Conservation (phyloP, 2,113 vertebrate genomes). For the Cavia aperea region DNA sequence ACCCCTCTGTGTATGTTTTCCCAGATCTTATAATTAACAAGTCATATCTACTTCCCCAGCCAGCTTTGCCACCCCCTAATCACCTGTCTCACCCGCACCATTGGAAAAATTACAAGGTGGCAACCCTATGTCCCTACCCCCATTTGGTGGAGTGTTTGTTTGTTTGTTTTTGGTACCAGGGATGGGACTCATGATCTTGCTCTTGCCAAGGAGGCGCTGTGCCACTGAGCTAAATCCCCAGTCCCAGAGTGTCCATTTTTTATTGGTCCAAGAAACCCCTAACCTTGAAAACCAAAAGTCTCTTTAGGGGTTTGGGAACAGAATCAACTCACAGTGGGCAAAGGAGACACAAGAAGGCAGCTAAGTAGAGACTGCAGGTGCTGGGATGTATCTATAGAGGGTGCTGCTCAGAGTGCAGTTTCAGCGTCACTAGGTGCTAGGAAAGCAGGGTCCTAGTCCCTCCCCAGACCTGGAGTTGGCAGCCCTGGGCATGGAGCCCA, state of each 20-base stretch:
- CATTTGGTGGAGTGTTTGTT: background rate
- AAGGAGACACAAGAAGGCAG: background rate
- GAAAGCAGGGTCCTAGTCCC: background rate
- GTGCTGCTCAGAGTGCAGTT: background rate
- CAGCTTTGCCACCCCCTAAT: background rate
- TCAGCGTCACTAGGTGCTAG: background rate
- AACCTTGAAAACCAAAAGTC: background rate
- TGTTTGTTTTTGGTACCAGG: too few species aligned
- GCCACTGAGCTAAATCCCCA: too few species aligned
- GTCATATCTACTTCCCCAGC: background rate
- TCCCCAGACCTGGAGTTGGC: background rate
- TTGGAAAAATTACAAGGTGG: background rate
- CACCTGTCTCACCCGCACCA: background rate
- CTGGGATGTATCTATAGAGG: background rate
- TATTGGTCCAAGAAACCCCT: background rate
- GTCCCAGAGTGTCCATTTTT: background rate
- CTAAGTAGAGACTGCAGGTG: background rate
- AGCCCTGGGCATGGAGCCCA: background rate
- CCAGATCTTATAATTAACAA: background rate
- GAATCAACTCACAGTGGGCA: background rate
- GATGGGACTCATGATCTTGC: too few species aligned
- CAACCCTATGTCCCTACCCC: background rate
- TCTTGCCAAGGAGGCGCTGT: too few species aligned
- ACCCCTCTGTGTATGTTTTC: background rate
- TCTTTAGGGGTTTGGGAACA: background rate